Percentiles rank a stretch among this genome's conserved stretches.
Conservation (phyloP, 2,113 vertebrate genomes). For the Phaethon lepturus region DNA sequence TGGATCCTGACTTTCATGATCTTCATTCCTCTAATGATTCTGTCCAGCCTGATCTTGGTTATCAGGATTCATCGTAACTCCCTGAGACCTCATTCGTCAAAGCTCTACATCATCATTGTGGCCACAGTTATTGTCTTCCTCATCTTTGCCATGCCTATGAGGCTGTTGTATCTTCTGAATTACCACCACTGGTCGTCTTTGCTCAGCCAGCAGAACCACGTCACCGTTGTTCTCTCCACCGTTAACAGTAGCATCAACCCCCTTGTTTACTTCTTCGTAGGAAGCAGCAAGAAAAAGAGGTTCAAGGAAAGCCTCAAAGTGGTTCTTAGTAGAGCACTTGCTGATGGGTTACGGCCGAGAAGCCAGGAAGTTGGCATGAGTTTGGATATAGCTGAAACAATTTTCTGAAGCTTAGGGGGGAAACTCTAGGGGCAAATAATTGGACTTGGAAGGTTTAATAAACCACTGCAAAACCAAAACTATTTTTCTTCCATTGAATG, state of each 20-base stretch:
- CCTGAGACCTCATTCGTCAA: conserved; percentile 72
- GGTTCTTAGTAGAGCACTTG: conserved; percentile 77
- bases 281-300: conserved; percentile 78
- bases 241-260: conserved; percentile 82
- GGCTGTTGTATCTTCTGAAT: conserved; percentile 75
- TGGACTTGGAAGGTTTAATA: background rate
- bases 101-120: conserved; percentile 78
- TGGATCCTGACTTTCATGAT: conserved; percentile 77
- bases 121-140: conserved; percentile 75
- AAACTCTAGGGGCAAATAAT: background rate
- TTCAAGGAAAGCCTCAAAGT: conserved; percentile 79
- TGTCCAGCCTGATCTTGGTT: conserved; percentile 75
- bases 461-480: background rate
- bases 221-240: conserved; percentile 75
- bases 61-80: conserved; percentile 75
- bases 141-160: conserved; percentile 78
- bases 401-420: conserved; percentile 47
- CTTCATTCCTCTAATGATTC: conserved; percentile 79
- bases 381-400: conserved; percentile 56
- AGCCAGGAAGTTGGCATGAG: conserved; percentile 54
- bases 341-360: conserved; percentile 68
- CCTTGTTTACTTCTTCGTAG: conserved; percentile 81
- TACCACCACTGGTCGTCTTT: conserved; percentile 70
- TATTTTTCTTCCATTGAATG: background rate
- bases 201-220: conserved; percentile 55